Evolutionary conservation across 2,113 vertebrate genomes (phyloP).

Genomic region (Hyperopisus bebe): DNA sequence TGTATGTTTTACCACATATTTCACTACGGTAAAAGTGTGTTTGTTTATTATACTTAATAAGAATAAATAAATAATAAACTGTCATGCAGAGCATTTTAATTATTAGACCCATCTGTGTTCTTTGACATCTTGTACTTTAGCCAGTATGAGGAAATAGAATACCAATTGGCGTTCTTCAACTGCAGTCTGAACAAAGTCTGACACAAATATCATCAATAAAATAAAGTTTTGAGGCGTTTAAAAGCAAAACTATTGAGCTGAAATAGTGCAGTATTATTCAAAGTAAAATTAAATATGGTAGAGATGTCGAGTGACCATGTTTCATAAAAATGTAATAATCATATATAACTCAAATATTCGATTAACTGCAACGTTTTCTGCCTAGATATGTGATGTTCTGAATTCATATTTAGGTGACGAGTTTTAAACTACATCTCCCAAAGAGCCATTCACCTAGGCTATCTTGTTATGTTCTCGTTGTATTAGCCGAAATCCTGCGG

Average conservation of each 20-base stretch:
- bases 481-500: slow-evolving; percentile 21
- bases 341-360: background rate
- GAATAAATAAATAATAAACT: background rate
- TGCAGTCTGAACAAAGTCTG: background rate
- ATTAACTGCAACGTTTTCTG: background rate
- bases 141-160: background rate
- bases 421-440: slow-evolving; percentile 21
- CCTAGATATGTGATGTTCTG: background rate
- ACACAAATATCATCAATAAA: background rate
- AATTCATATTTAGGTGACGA: background rate
- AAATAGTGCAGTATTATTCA: background rate
- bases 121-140: background rate
- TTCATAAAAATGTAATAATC: background rate
- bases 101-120: background rate
- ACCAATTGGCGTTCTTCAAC: background rate
- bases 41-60: background rate
- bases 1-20: background rate
- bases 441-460: background rate
- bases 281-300: background rate
- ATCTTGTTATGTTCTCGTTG: slow-evolving; percentile 17
- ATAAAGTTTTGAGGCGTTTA: background rate
- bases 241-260: background rate
- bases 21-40: background rate
- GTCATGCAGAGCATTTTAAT: background rate
- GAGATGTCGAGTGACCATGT: background rate